Evolutionary conservation across 1,140 invertebrate species (phyloP).

Genomic region (Plodia interpunctella): DNA sequence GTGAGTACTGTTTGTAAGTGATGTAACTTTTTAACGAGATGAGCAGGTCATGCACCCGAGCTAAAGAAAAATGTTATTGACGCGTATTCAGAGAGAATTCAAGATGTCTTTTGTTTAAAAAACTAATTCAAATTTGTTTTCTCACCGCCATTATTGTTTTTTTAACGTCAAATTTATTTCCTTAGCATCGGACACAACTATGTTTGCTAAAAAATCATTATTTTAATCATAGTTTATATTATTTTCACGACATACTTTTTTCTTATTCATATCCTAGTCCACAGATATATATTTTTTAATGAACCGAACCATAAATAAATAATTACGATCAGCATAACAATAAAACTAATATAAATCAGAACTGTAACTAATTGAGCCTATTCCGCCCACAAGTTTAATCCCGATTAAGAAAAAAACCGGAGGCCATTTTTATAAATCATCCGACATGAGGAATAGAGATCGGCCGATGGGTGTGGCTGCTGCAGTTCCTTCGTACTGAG

Average conservation of each 20-base stretch:
- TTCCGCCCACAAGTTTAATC: background rate
- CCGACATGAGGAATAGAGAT: background rate
- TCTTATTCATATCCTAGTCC: no score
- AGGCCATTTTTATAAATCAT: conserved; percentile 1
- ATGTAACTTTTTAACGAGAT: background rate
- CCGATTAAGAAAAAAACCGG: background rate
- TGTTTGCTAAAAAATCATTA: no score
- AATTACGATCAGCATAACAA: background rate
- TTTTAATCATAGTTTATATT: no score
- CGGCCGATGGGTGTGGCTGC: background rate
- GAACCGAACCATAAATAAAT: background rate
- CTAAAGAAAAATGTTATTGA: background rate
- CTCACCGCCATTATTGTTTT: no score
- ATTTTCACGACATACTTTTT: no score
- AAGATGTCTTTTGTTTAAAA: no score
- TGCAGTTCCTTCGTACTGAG: background rate
- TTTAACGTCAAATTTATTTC: no score
- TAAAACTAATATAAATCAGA: background rate
- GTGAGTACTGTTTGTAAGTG: background rate
- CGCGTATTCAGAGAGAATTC: no score
- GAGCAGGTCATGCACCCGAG: background rate
- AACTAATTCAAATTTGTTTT: no score
- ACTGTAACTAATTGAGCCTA: background rate
- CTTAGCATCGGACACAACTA: no score
- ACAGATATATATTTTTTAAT: no score